These are phyloP conservation scores for Buceros bicornis DNA, from an alignment of 2,797 vertebrate genomes.

Conservation along the genomic window DNA sequence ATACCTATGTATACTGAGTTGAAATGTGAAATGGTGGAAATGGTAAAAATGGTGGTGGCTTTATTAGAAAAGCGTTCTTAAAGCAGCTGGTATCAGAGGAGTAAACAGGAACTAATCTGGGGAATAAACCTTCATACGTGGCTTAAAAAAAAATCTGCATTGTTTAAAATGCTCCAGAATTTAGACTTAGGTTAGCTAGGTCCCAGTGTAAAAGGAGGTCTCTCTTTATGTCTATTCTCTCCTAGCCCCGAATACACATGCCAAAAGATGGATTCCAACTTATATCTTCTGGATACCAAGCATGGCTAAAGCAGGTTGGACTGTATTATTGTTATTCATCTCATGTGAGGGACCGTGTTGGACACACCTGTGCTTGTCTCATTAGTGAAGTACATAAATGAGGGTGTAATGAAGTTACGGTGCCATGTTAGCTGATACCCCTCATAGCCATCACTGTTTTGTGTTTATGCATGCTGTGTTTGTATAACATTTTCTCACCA, in stretches of 20 bases:
- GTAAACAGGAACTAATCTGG: constrained; percentile 11
- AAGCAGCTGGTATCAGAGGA: not conserved
- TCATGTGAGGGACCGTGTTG: constrained; percentile 73
- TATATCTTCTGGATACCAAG: constrained; percentile 80
- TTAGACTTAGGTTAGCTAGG: constrained; percentile 74
- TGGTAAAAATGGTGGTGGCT: not conserved
- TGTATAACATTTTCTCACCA: constrained; percentile 66
- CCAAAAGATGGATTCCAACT: constrained; percentile 81
- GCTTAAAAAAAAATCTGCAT: not conserved
- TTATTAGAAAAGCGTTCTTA: not conserved
- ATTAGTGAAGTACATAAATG: constrained; percentile 75
- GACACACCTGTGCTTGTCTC: constrained; percentile 77
- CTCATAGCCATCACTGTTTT: constrained; percentile 69
- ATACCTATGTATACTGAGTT: not conserved
- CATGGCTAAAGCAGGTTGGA: constrained; percentile 81
- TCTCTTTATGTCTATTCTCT: constrained; percentile 80
- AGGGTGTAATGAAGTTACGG: constrained; percentile 60
- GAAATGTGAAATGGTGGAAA: not conserved
- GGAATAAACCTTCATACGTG: not conserved
- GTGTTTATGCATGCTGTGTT: constrained; percentile 75
- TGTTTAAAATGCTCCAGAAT: constrained; percentile 55
- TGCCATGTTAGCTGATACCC: constrained; percentile 69
- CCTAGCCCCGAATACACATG: constrained; percentile 80
- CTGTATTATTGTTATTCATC: constrained; percentile 78
- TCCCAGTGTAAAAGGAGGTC: constrained; percentile 77